Evolutionary conservation across 2,888 invertebrate species (phyloP), one percentile per base, ranked within the genome.

Genomic region (Hoplodrina ambigua): DNA sequence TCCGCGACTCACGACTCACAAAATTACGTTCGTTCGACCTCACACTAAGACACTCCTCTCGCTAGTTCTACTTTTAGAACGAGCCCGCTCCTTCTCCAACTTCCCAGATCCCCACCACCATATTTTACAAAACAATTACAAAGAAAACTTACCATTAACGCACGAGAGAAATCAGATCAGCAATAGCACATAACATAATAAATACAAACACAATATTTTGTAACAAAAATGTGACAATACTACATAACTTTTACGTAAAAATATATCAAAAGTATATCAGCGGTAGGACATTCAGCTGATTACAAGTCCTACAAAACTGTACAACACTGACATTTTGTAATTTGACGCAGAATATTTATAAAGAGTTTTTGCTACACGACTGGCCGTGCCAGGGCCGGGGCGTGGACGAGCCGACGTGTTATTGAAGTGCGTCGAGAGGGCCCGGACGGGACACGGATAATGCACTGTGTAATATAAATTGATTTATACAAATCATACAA

Each of bases 161-260:
- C 63, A 59, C 15, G 6, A 17, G 25, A 69, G 17, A 55, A 50
- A 33, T 66, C 58, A 59, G 44, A 59, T 66, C 61, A 71, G 49
- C 66, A 82, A 75, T 55, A 74, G 37, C 74, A 82, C 82, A 83
- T 83, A 74, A 64, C 79, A 80, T 57, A 60, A 78, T 64, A 54
- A 25, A 71, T 55, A 80, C 60, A 63, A 59, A 62, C 73, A 17
- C 72, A 66, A 79, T 57, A 82, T 65, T 59, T 58, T 55, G 63
- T 57, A 49, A 67, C 54, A 67, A 67, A 83, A 82, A 64, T 62
- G 62, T 46, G 20, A 53, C 50, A 74, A 77, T 67, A 72, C 77
- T 78, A 86, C 82, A 81, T 85, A 61, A 79, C 77, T 79, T 75
- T 79, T 50, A 70, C 68, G 72, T 70, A 78, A 80, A 86, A 82